phyloP scores from a whole-genome alignment of 2,113 vertebrate species.

The Anolis sagrei region DNA sequence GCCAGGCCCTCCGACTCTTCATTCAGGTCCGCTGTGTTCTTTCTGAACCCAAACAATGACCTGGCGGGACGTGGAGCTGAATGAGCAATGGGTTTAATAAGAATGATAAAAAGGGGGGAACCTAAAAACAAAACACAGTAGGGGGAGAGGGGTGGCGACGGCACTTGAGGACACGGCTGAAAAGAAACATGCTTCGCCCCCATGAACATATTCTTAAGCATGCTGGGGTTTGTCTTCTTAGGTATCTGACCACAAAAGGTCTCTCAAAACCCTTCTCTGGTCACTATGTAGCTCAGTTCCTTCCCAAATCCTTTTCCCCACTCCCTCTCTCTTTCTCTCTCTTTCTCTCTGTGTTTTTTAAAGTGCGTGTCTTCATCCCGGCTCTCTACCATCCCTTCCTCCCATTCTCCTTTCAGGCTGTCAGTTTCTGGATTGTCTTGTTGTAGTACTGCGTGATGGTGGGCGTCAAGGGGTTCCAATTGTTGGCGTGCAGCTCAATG shows the following conservation, averaged over 20 bases:
- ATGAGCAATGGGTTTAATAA: constrained; percentile 53
- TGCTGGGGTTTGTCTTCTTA: constrained; percentile 69
- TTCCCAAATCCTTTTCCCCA: background rate
- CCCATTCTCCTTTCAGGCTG: constrained; percentile 78
- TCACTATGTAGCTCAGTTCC: constrained; percentile 27
- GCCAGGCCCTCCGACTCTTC: constrained; percentile 58
- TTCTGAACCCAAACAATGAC: constrained; percentile 69
- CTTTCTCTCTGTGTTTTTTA: constrained; percentile 20
- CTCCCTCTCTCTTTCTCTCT: background rate
- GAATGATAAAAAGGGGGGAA: constrained; percentile 37
- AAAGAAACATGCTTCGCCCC: constrained; percentile 79
- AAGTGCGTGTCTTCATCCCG: constrained; percentile 54
- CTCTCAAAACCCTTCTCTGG: constrained; percentile 27
- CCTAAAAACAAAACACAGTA: constrained; percentile 59
- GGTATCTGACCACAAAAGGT: constrained; percentile 50
- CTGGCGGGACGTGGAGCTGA: constrained; percentile 52
- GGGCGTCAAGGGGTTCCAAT: constrained; percentile 94
- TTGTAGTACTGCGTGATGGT: constrained; percentile 98
- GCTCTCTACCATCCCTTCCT: constrained; percentile 59
- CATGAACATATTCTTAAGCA: constrained; percentile 62
- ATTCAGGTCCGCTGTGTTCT: constrained; percentile 67
- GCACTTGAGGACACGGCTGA: constrained; percentile 67
- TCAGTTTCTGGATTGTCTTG: constrained; percentile 98
- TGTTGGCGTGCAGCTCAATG: constrained; percentile 96
- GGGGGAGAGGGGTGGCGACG: constrained; percentile 56